phyloP scores from a whole-genome alignment of 2,888 invertebrate species.

The Scotopteryx bipunctaria region DNA sequence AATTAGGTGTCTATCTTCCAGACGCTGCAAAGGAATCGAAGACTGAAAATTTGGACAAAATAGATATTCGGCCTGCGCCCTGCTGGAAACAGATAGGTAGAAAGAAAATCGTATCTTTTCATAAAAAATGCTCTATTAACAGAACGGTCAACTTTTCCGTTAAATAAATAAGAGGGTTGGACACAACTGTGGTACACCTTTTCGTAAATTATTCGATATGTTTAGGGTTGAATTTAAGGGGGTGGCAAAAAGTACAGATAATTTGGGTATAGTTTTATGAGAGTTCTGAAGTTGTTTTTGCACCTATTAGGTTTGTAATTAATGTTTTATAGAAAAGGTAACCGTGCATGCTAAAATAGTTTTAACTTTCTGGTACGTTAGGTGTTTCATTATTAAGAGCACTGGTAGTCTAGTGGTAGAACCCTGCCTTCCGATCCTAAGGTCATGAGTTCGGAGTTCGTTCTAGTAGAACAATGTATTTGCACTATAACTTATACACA shows the following conservation, averaged over 20 bases:
- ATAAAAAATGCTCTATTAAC: not conserved
- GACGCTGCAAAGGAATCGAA: too few relatives aligned
- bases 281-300: slow-evolving; percentile 12
- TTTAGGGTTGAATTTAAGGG: slow-evolving; percentile 28
- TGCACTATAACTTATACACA: too few relatives aligned
- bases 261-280: slow-evolving; percentile 19
- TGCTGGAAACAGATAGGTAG: too few relatives aligned
- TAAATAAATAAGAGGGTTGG: slow-evolving; percentile 36
- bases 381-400: too few relatives aligned
- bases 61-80: too few relatives aligned
- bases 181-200: slow-evolving; percentile 28
- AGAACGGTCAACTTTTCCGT: slow-evolving; percentile 21
- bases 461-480: too few relatives aligned
- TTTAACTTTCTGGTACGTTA: too few relatives aligned
- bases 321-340: not conserved
- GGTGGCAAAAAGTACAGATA: slow-evolving; percentile 21
- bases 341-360: not conserved
- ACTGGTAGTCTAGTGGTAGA: too few relatives aligned
- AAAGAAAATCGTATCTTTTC: slow-evolving; percentile 11
- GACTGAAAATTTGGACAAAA: too few relatives aligned
- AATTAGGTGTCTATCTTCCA: too few relatives aligned
- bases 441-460: too few relatives aligned
- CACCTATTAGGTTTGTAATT: not conserved
- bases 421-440: too few relatives aligned
- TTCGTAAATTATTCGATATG: slow-evolving; percentile 35